Evolutionary conservation across 2,113 vertebrate genomes (phyloP).

Genomic region (Chionodraco myersi): DNA sequence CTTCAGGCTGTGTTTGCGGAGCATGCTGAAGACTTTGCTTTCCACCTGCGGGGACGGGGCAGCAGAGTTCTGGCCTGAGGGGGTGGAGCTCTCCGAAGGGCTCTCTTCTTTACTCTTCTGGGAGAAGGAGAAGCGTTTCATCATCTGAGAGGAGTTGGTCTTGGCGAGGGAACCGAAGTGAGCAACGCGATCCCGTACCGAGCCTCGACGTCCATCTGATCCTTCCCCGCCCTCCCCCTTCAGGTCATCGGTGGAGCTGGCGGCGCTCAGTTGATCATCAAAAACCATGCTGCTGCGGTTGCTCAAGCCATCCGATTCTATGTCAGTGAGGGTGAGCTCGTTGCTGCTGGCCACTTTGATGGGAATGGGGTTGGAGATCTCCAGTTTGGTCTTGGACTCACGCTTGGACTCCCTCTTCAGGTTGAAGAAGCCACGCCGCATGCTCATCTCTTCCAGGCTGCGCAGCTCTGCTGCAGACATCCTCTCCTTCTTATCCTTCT

Average conservation of each 20-base stretch:
- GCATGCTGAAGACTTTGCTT: conserved; percentile 81
- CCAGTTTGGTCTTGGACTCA: conserved; percentile 90
- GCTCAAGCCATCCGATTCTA: conserved; percentile 87
- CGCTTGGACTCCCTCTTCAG: conserved; percentile 92
- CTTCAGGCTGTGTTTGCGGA: conserved; percentile 74
- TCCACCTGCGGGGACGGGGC: conserved; percentile 92
- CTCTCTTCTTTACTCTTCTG: conserved; percentile 94
- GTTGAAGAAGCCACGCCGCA: conserved; percentile 95
- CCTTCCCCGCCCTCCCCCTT: conserved; percentile 71
- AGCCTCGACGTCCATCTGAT: conserved; percentile 84
- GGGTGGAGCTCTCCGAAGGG: conserved; percentile 89
- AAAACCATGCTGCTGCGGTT: conserved; percentile 90
- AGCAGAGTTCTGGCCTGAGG: conserved; percentile 89
- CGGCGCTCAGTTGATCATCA: conserved; percentile 90
- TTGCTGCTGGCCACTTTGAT: conserved; percentile 93
- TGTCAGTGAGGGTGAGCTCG: conserved; percentile 91
- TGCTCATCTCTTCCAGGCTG: conserved; percentile 96
- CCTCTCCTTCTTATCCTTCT: conserved; percentile 94
- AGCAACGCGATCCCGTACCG: conserved; percentile 89
- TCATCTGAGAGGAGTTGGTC: conserved; percentile 89
- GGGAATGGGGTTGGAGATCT: conserved; percentile 96
- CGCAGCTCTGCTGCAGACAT: conserved; percentile 95
- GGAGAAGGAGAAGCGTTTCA: conserved; percentile 95
- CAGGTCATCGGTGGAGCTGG: conserved; percentile 92
- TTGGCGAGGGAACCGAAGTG: conserved; percentile 91